These are phyloP conservation scores for Agapostemon virescens DNA, from an alignment of 2,888 invertebrate genomes.

Conservation along the genomic window DNA sequence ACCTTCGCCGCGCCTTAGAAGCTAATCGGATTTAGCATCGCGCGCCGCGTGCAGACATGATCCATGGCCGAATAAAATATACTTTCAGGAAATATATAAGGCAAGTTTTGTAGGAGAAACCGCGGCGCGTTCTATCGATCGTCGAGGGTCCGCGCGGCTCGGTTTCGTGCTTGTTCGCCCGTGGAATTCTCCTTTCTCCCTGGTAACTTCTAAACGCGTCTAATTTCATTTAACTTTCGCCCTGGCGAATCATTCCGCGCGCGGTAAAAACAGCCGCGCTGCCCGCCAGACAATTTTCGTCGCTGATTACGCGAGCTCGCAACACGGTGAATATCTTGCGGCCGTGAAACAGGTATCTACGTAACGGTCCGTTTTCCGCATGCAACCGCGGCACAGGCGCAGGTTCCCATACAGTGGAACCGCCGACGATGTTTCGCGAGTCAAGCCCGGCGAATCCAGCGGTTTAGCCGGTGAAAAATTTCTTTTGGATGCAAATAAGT, in stretches of 20 bases:
- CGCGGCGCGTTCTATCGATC: slow-evolving; percentile 49
- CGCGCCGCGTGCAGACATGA: slow-evolving; percentile 52
- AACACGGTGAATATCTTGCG: slow-evolving; percentile 4
- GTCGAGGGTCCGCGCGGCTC: background rate
- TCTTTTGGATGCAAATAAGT: slow-evolving; percentile 39
- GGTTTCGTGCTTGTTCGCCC: slow-evolving; percentile 27
- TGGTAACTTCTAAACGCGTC: slow-evolving; percentile 34
- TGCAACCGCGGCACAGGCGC: background rate
- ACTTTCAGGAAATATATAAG: slow-evolving; percentile 52
- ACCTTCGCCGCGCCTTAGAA: slow-evolving; percentile 64
- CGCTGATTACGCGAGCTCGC: slow-evolving; percentile 7
- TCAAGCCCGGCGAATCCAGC: slow-evolving; percentile 14
- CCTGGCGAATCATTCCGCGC: slow-evolving; percentile 13
- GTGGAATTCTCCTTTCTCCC: slow-evolving; percentile 30
- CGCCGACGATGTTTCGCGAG: slow-evolving; percentile 15
- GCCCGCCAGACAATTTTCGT: slow-evolving; percentile 7
- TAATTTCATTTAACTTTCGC: slow-evolving; percentile 35
- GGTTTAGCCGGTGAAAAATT: slow-evolving; percentile 33
- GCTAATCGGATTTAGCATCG: slow-evolving; percentile 66
- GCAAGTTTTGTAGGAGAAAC: slow-evolving; percentile 45
- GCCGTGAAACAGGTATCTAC: slow-evolving; percentile 1
- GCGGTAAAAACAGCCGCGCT: slow-evolving; percentile 20
- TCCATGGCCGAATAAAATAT: slow-evolving; percentile 62
- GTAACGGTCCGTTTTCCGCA: background rate
- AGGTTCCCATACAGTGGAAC: background rate